A percentile compares a stretch with the other conserved stretches of the same genome.
These are phyloP conservation scores for Urophycis tenuis DNA, from an alignment of 2,797 vertebrate species.

Conservation along the genomic window DNA sequence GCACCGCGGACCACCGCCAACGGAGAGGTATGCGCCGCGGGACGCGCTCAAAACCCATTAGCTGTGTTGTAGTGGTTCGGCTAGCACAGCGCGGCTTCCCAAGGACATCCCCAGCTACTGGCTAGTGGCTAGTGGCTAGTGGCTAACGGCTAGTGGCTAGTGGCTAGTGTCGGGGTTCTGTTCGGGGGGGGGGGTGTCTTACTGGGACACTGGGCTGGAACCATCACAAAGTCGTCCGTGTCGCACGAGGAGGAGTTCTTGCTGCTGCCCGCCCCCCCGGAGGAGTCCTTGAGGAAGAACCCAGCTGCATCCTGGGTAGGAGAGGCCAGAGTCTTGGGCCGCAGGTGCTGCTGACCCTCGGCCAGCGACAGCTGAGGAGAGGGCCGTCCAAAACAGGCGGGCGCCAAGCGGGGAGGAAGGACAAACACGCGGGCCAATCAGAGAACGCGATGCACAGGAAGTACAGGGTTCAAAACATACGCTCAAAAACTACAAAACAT, in stretches of 20 bases:
- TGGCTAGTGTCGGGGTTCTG: too few relatives aligned
- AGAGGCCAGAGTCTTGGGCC: conserved; percentile 79
- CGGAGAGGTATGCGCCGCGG: neutral
- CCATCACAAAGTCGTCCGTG: conserved; percentile 96
- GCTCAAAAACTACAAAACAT: too few relatives aligned
- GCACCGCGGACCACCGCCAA: neutral
- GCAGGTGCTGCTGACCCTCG: conserved; percentile 84
- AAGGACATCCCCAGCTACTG: too few relatives aligned
- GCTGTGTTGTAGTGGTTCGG: too few relatives aligned
- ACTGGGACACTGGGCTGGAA: conserved; percentile 90
- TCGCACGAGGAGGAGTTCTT: conserved; percentile 95
- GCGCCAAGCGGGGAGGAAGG: neutral
- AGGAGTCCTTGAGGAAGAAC: conserved; percentile 84
- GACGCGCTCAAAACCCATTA: neutral
- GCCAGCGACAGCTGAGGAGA: conserved; percentile 83
- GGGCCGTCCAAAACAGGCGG: neutral
- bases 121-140: too few relatives aligned
- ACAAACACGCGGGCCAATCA: neutral
- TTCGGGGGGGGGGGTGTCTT: conserved; percentile 30
- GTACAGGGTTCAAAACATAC: neutral
- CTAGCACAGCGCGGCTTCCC: too few relatives aligned
- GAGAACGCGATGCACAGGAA: neutral
- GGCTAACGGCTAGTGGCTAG: too few relatives aligned
- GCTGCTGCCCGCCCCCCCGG: conserved; percentile 79
- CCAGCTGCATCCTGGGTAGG: conserved; percentile 80